Evolutionary conservation across 2,797 vertebrate genomes (phyloP).

Genomic region (Hipposideros larvatus): DNA sequence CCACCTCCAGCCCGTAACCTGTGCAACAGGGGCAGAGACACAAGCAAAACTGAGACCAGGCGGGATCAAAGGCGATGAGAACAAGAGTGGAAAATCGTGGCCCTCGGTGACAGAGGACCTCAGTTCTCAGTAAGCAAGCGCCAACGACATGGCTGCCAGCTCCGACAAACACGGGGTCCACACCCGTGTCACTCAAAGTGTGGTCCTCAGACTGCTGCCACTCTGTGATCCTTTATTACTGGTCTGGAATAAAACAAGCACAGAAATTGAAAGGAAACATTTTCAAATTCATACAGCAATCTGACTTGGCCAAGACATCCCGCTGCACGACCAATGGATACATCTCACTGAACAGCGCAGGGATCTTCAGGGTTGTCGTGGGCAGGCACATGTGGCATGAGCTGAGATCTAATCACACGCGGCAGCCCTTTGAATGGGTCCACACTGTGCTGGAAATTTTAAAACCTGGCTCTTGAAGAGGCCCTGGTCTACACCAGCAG

Average conservation of each 20-base stretch:
- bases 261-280: background rate
- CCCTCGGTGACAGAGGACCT: background rate
- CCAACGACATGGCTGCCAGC: background rate
- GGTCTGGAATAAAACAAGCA: background rate
- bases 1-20: slow-evolving; percentile 97
- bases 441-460: background rate
- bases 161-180: background rate
- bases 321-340: too few species aligned
- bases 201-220: background rate
- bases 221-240: background rate
- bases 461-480: background rate
- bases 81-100: accelerated
- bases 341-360: accelerated
- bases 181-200: background rate
- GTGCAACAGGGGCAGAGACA: slow-evolving; percentile 54
- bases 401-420: too few species aligned
- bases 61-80: background rate
- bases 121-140: background rate
- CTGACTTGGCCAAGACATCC: background rate
- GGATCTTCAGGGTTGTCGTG: too few species aligned
- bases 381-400: accelerated
- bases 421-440: background rate
- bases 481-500: background rate
- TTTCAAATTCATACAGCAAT: background rate
- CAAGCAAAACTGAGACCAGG: background rate